These are phyloP conservation scores for Helogale parvula DNA, from an alignment of 2,113 vertebrate genomes.

Conservation along the genomic window DNA sequence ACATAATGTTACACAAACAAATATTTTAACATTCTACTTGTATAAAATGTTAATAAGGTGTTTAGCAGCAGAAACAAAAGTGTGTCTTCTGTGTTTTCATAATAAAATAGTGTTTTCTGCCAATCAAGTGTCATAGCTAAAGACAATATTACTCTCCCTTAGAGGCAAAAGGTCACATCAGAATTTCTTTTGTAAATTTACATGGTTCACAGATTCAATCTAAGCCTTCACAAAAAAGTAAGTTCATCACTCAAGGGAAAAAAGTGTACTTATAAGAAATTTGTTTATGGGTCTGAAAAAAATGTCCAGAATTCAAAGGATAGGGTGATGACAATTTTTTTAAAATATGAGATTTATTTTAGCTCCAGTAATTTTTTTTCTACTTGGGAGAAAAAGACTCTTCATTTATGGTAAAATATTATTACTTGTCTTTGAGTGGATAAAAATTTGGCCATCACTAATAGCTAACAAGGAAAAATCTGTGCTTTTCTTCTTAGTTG, in stretches of 20 bases:
- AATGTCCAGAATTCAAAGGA: constrained; percentile 2
- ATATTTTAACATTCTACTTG: constrained; percentile 68
- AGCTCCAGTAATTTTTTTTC: not conserved
- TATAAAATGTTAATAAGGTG: constrained; percentile 62
- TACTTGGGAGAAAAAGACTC: not conserved
- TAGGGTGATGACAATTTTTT: not conserved
- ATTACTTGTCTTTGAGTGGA: not conserved
- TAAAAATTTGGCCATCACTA: not conserved
- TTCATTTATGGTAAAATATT: not conserved
- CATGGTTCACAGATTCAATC: not conserved
- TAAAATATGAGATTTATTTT: constrained; percentile 18
- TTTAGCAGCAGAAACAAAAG: constrained; percentile 51
- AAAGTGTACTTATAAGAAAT: not conserved
- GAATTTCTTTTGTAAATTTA: constrained; percentile 50
- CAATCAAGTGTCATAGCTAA: constrained; percentile 52
- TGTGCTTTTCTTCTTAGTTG: not conserved
- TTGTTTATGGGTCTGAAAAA: constrained; percentile 2
- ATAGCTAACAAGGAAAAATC: constrained; percentile 5
- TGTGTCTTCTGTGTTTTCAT: constrained; percentile 60
- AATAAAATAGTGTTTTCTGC: constrained; percentile 54
- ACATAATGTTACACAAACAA: constrained; percentile 74
- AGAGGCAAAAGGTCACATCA: constrained; percentile 58
- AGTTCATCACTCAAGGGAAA: not conserved
- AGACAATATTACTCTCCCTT: constrained; percentile 52
- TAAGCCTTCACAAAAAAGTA: constrained; percentile 3